These are phyloP conservation scores for Hydra vulgaris DNA, from an alignment of 30 jellyfish, hydroid and myxozoan genomes.

Conservation along the genomic window DNA sequence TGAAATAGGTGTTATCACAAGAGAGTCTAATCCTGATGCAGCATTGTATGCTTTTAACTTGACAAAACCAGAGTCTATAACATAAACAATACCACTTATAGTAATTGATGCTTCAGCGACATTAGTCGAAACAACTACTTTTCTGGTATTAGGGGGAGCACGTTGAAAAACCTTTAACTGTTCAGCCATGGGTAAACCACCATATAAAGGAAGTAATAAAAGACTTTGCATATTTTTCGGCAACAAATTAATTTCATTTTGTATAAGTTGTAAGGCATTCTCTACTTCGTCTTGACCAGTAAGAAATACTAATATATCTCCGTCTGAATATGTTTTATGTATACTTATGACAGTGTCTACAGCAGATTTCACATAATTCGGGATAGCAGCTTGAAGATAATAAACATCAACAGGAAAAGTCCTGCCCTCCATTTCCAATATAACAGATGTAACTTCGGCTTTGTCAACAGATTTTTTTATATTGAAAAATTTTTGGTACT, in stretches of 20 bases:
- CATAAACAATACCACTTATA: constrained; percentile 79
- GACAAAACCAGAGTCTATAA: constrained; percentile 93
- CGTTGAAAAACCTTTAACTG: constrained; percentile 93
- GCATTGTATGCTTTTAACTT: constrained; percentile 82
- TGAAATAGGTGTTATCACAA: constrained; percentile 78
- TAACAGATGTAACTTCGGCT: constrained; percentile 50
- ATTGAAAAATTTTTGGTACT: constrained; percentile 25
- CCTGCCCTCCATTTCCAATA: constrained; percentile 79
- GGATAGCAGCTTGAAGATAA: constrained; percentile 76
- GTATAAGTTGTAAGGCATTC: constrained; percentile 39
- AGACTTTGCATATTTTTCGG: constrained; percentile 27
- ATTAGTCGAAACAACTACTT: constrained; percentile 93
- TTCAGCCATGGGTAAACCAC: constrained; percentile 84
- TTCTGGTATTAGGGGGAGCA: constrained; percentile 67
- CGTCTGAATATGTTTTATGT: constrained; percentile 71
- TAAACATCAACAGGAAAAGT: constrained; percentile 84
- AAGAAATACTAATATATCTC: constrained; percentile 85
- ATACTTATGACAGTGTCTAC: constrained; percentile 79
- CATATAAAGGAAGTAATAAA: constrained; percentile 73
- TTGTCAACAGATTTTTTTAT: constrained; percentile 6
- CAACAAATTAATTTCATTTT: constrained; percentile 35
- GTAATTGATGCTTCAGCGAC: constrained; percentile 98
- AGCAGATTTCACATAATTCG: constrained; percentile 59
- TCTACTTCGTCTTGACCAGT: constrained; percentile 95
- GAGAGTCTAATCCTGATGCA: constrained; percentile 70